phyloP scores from a whole-genome alignment of 2,113 vertebrate species.

The Dromas ardeola region DNA sequence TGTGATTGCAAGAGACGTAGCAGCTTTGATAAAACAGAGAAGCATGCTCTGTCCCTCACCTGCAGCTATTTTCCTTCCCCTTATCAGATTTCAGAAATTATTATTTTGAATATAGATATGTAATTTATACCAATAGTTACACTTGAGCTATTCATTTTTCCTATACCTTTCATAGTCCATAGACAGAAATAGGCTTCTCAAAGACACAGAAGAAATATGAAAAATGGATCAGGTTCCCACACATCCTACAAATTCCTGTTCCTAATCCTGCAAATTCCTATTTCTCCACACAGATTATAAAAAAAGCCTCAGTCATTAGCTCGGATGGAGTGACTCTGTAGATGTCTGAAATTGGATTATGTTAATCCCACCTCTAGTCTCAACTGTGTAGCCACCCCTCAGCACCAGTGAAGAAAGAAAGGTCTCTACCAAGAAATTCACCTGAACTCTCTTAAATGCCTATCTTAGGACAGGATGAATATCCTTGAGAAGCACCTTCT shows the following conservation, averaged over 20 bases:
- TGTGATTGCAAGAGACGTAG: not conserved
- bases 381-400: not conserved
- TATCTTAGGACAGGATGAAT: not conserved
- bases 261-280: not conserved
- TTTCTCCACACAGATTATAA: not conserved
- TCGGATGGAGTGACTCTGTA: not conserved
- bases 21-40: not conserved
- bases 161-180: not conserved
- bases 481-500: not conserved
- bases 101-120: not conserved
- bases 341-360: not conserved
- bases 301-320: not conserved
- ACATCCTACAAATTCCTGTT: not conserved
- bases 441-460: not conserved
- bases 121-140: not conserved
- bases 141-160: not conserved
- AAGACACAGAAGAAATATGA: not conserved
- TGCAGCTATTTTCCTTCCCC: not conserved
- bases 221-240: not conserved
- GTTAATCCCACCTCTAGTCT: not conserved
- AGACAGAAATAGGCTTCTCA: not conserved
- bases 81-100: not conserved
- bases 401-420: not conserved
- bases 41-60: not conserved
- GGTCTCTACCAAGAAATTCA: not conserved